Base-by-base conservation (phyloP, 2,888 invertebrate species). In the Drosophila meridiana region DNA sequence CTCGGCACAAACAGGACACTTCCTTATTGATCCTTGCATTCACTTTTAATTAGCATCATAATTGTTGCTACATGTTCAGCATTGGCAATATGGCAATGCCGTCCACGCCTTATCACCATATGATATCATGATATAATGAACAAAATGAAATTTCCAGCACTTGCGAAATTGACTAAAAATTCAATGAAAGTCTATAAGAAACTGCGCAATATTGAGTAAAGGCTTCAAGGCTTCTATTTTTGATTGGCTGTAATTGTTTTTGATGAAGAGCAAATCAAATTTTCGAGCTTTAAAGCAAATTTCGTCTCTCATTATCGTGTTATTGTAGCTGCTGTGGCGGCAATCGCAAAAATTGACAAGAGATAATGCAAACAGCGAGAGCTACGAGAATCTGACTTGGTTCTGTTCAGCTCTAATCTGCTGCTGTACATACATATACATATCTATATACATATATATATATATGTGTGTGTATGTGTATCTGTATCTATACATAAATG, bases 291-390 rank as follows among this genome's bases (percentile, higher is more conserved):
- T 9, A 20, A 53, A 47, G n/a, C 14, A 55, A 47, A 65, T 47
- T 13, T 67, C 14, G 11, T 36, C 34, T 42, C 26, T 8, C 20
- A 32, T 56, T 26, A 7, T 52, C 50, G 57, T 64, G 53, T 55
- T 64, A 6, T 48, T 65, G 20, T 58, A 50, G 69, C 43, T 68
- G 63, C 60, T 67, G 66, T 66, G 57, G 55, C 42, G 65, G 65
- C 73, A 78, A 66, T 78, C 50, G 55, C 11, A 71, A 72, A 63
- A 69, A 61, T 76, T 65, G 74, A 47, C 61, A 68, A 58, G 36
- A 72, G 60, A 57, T 66, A 76, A 72, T 48, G 72, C 73, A 77
- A 86, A 75, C 84, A 72, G 68, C 89, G 68, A 68, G 66, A 64
- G 69, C 62, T 58, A 61, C 60, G 69, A 69, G 61, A 59, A 71